phyloP scores from a whole-genome alignment of 2,888 invertebrate species.

The Lasiommata megera region DNA sequence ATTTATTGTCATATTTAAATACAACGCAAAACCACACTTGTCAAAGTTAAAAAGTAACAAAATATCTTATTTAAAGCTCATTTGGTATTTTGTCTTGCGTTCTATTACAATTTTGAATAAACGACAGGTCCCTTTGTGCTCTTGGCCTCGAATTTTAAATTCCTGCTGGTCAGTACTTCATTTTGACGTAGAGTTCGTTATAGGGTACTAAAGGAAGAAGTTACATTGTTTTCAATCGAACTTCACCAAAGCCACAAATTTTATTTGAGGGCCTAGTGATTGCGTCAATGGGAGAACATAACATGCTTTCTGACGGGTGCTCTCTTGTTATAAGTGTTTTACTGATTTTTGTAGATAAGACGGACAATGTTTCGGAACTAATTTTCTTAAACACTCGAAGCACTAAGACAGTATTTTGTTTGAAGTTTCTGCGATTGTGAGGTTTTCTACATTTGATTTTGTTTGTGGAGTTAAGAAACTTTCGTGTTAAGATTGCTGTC shows the following conservation, averaged over 20 bases:
- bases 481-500: constrained; percentile 38
- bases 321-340: constrained; percentile 46
- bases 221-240: constrained; percentile 24
- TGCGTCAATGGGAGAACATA: constrained; percentile 13
- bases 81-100: not conserved
- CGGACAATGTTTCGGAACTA: constrained; percentile 23
- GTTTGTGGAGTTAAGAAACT: constrained; percentile 41
- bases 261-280: constrained; percentile 36
- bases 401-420: constrained; percentile 44
- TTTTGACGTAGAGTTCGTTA: too few relatives aligned
- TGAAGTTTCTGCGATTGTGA: constrained; percentile 33
- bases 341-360: constrained; percentile 29
- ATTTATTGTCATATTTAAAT: not conserved
- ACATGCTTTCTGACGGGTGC: constrained; percentile 29
- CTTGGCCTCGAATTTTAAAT: not conserved
- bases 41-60: not conserved
- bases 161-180: not conserved
- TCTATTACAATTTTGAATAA: not conserved
- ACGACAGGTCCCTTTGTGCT: not conserved
- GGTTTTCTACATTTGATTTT: constrained; percentile 43
- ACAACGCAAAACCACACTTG: not conserved
- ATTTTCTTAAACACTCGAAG: constrained; percentile 37
- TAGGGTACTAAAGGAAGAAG: not conserved
- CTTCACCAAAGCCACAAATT: constrained; percentile 53
- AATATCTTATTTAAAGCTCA: not conserved